phyloP scores from a whole-genome alignment of 2,113 vertebrate genomes.

The Tupaia chinensis region DNA sequence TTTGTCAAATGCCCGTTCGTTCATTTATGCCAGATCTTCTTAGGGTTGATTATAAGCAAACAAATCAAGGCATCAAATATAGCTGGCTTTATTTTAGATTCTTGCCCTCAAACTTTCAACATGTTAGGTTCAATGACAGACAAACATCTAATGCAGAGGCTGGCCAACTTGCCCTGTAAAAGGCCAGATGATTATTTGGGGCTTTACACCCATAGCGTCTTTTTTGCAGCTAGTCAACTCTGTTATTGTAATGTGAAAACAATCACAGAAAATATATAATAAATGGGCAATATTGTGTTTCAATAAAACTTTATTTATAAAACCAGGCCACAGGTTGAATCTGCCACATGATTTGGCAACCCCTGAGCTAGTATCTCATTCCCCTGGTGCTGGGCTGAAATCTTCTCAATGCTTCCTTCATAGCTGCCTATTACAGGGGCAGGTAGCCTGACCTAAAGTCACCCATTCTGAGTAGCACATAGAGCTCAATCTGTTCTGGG shows the following conservation, averaged over 20 bases:
- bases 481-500: slow-evolving; percentile 3
- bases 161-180: slow-evolving; percentile 45
- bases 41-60: slow-evolving; percentile 9
- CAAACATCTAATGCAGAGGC: background rate
- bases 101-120: background rate
- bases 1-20: background rate
- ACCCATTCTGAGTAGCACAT: slow-evolving; percentile 22
- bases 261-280: slow-evolving; percentile 1
- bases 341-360: background rate
- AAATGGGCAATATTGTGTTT: slow-evolving; percentile 18
- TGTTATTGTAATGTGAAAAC: background rate
- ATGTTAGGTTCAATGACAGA: slow-evolving; percentile 30
- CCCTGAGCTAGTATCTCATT: background rate
- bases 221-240: slow-evolving; percentile 14
- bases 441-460: background rate
- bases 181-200: background rate
- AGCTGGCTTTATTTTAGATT: slow-evolving; percentile 6
- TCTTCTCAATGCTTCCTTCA: background rate
- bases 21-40: background rate
- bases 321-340: background rate
- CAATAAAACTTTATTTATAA: slow-evolving; percentile 67
- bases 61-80: slow-evolving; percentile 4
- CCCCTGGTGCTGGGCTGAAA: background rate
- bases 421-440: background rate
- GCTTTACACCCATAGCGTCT: background rate